phyloP scores from a whole-genome alignment of 2,797 vertebrate species.

The Selene dorsalis region DNA sequence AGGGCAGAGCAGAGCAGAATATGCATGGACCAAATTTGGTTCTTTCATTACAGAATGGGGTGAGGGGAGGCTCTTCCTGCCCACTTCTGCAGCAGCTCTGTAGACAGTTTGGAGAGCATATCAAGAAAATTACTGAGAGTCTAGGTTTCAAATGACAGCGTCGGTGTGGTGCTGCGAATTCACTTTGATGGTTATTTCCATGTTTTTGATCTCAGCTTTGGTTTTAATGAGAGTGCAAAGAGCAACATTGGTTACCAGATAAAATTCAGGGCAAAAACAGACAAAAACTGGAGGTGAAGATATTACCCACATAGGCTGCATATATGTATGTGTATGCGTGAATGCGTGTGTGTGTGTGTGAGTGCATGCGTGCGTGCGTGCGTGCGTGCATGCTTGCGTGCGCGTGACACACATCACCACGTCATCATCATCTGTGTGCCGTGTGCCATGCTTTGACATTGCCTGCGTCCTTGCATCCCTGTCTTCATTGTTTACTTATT shows the following conservation, averaged over 20 bases:
- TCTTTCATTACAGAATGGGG: conserved; percentile 34
- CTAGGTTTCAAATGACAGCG: conserved; percentile 65
- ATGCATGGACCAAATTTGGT: conserved; percentile 80
- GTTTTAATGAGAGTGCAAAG: conserved; percentile 58
- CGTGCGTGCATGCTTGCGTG: too few species aligned
- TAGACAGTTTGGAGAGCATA: conserved; percentile 26
- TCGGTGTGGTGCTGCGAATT: conserved; percentile 45
- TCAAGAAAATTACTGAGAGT: conserved; percentile 40
- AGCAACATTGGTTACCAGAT: conserved; percentile 53
- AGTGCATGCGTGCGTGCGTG: too few species aligned
- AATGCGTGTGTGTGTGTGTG: background rate
- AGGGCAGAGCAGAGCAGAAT: conserved; percentile 73
- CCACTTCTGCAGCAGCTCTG: conserved; percentile 33
- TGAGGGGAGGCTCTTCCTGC: background rate
- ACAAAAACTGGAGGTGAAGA: conserved; percentile 32
- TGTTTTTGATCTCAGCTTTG: conserved; percentile 63
- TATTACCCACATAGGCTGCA: background rate
- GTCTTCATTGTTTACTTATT: conserved; percentile 38
- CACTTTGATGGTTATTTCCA: conserved; percentile 67
- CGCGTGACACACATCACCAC: too few species aligned
- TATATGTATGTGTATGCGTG: background rate
- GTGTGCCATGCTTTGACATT: conserved; percentile 14
- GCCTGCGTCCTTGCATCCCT: conserved; percentile 37
- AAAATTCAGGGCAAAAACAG: conserved; percentile 23
- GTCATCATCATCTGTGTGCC: conserved; percentile 34